Percentiles rank a stretch among this genome's conserved stretches.
Evolutionary conservation across 92 coral and sea anemone genomes (phyloP).

Genomic region (Porites lobata): DNA sequence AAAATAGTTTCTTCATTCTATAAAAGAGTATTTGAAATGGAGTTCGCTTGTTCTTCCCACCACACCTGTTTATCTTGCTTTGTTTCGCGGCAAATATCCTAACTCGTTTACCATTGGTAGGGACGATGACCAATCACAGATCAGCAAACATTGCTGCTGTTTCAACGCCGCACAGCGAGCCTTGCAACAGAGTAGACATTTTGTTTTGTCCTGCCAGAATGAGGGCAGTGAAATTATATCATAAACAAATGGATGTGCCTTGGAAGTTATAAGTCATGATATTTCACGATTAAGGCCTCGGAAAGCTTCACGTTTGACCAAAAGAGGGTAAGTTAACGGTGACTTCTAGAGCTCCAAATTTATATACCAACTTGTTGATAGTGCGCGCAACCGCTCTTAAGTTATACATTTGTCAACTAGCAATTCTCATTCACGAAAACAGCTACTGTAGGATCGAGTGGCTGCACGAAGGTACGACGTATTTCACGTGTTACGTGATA

Average conservation of each 20-base stretch:
- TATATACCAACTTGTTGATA: constrained; percentile 54
- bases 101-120: constrained; percentile 68
- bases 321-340: constrained; percentile 33
- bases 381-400: constrained; percentile 20
- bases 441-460: constrained; percentile 34
- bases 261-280: constrained; percentile 31
- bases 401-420: constrained; percentile 46
- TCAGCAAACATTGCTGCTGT: constrained; percentile 77
- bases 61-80: constrained; percentile 44
- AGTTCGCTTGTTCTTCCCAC: not conserved
- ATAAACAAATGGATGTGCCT: constrained; percentile 53
- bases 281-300: constrained; percentile 32
- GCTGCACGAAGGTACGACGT: constrained; percentile 23
- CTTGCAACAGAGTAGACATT: constrained; percentile 54
- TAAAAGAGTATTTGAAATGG: too few species aligned
- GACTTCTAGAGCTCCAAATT: constrained; percentile 33
- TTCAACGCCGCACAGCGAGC: constrained; percentile 71
- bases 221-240: constrained; percentile 39
- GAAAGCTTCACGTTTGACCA: constrained; percentile 31
- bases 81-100: constrained; percentile 62
- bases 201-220: constrained; percentile 57
- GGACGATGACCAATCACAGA: constrained; percentile 59
- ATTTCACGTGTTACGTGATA: constrained; percentile 48
- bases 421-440: constrained; percentile 31
- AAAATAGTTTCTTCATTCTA: not conserved